Conservation (phyloP, 2,888 invertebrate genomes). For the Deilephila porcellus region DNA sequence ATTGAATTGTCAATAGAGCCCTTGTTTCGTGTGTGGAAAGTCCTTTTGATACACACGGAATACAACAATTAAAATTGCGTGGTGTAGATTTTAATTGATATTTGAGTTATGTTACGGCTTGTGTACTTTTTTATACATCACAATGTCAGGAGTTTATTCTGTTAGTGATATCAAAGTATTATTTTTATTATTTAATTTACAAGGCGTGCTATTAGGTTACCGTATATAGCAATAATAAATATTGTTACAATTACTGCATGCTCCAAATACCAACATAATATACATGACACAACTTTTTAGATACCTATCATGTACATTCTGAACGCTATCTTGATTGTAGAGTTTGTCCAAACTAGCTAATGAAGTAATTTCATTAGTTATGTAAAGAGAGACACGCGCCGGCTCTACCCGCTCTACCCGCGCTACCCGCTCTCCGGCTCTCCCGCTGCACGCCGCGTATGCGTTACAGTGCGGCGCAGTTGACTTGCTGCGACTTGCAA, state of each 20-base stretch:
- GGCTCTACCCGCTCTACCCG: neutral
- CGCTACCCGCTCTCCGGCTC: neutral
- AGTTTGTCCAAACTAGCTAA: slow-evolving; percentile 18
- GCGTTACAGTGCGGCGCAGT: slow-evolving; percentile 55
- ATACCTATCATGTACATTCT: neutral
- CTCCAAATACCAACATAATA: neutral
- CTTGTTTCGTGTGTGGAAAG: neutral
- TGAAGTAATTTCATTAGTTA: slow-evolving; percentile 32
- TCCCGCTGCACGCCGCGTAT: neutral
- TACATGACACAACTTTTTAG: neutral
- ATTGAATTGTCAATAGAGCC: neutral
- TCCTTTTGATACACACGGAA: neutral
- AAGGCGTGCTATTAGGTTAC: too few species aligned
- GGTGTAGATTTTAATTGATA: neutral
- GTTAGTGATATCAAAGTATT: neutral
- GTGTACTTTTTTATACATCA: neutral
- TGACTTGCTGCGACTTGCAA: slow-evolving; percentile 72
- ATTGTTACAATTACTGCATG: too few species aligned
- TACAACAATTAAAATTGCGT: neutral
- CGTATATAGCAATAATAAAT: too few species aligned
- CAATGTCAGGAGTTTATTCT: neutral
- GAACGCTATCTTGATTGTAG: neutral
- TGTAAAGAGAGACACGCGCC: slow-evolving; percentile 24
- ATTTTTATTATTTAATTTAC: neutral
- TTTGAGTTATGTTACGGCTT: neutral